These are phyloP conservation scores for Drosophila peninsularis DNA, from an alignment of 2,888 invertebrate genomes.

Conservation along the genomic window DNA sequence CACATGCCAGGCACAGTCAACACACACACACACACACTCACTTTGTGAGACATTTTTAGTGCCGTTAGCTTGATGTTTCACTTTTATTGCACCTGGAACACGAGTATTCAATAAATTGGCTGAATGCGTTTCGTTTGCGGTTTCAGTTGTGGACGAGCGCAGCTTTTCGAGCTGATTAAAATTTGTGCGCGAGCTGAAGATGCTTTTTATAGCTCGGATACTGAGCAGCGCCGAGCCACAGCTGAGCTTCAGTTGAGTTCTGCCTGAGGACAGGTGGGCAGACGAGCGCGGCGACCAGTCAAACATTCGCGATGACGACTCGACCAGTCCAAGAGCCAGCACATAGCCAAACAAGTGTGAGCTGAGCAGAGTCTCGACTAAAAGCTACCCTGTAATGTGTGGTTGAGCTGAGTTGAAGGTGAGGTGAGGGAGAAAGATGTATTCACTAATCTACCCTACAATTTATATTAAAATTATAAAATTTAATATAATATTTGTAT, in stretches of 20 bases:
- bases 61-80: conserved; percentile 17
- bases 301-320: conserved; percentile 21
- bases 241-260: conserved; percentile 55
- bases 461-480: too few relatives aligned
- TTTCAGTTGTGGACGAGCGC: conserved; percentile 65
- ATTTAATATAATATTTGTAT: too few relatives aligned
- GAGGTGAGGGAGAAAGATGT: too few relatives aligned
- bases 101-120: conserved; percentile 3
- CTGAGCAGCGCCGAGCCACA: conserved; percentile 10
- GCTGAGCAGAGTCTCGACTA: background rate
- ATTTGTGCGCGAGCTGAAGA: conserved; percentile 80
- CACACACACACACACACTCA: conserved; percentile 52
- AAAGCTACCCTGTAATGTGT: conserved; percentile 19
- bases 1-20: background rate
- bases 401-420: background rate
- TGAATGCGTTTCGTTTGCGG: conserved; percentile 19
- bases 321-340: conserved; percentile 41
- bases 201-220: conserved; percentile 81
- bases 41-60: conserved; percentile 52
- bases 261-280: conserved; percentile 29
- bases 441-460: too few relatives aligned
- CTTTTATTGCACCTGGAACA: conserved; percentile 28
- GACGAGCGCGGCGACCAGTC: conserved; percentile 35
- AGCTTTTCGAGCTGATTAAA: conserved; percentile 83
- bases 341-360: conserved; percentile 12